These are phyloP conservation scores for Galerucella nymphaeae DNA, from an alignment of 2,888 invertebrate species.

Conservation along the genomic window DNA sequence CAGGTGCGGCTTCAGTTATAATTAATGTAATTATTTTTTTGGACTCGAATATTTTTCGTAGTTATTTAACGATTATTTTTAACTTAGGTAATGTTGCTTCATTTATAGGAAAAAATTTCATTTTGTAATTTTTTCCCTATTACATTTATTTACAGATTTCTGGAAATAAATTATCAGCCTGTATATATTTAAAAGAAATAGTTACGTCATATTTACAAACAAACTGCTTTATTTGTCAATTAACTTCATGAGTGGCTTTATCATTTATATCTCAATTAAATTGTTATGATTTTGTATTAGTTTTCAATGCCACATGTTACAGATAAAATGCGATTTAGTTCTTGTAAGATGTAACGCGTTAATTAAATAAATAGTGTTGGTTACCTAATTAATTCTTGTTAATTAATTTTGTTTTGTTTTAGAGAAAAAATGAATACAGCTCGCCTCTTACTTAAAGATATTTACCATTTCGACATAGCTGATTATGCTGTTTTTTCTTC, in stretches of 20 bases:
- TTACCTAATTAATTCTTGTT: neutral
- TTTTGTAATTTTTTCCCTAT: too few relatives aligned
- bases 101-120: too few relatives aligned
- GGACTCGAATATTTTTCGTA: neutral
- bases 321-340: neutral
- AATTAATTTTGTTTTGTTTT: constrained; percentile 3
- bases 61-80: neutral
- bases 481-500: constrained; percentile 80
- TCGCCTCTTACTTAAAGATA: constrained; percentile 28
- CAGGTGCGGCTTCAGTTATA: constrained; percentile 17
- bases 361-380: neutral
- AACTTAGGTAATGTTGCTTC: too few relatives aligned
- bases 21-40: neutral
- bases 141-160: neutral
- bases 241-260: constrained; percentile 1
- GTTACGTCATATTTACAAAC: neutral
- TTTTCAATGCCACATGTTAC: neutral
- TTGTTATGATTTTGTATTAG: neutral
- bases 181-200: constrained; percentile 1
- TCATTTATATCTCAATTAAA: neutral
- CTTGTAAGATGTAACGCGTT: neutral
- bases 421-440: constrained; percentile 35
- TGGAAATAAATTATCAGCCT: neutral
- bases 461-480: constrained; percentile 58
- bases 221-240: neutral